A percentile compares a stretch with the other conserved stretches of the same genome.
Conservation (phyloP, 2,888 invertebrate genomes). For the Lutraria lutraria region DNA sequence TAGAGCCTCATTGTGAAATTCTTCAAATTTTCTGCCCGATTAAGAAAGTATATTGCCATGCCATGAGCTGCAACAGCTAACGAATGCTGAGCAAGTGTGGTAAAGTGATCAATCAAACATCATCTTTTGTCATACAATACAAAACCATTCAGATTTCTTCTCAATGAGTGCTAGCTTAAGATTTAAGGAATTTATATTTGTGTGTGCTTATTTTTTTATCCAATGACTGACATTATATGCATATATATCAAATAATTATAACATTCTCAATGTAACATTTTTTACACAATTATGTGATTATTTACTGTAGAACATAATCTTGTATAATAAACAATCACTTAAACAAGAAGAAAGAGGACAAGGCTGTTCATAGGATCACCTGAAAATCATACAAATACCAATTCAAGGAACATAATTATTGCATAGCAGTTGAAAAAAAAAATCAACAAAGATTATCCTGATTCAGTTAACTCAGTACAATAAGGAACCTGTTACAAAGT, state of each 20-base stretch:
- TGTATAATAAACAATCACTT: too few relatives aligned
- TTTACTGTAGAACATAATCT: not conserved
- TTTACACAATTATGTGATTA: not conserved
- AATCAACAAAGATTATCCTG: too few relatives aligned
- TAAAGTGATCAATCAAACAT: not conserved
- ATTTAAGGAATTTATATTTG: not conserved
- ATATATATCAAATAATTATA: not conserved
- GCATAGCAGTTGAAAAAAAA: too few relatives aligned
- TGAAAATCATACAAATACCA: too few relatives aligned
- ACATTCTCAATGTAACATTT: not conserved
- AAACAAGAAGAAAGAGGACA: too few relatives aligned
- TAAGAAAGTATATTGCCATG: slow-evolving; percentile 18
- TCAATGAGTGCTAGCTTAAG: not conserved
- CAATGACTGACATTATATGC: not conserved
- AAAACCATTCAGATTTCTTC: not conserved
- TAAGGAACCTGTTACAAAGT: too few relatives aligned
- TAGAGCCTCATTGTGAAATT: slow-evolving; percentile 17
- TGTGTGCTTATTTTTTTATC: not conserved
- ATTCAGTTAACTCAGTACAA: too few relatives aligned
- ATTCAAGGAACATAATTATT: too few relatives aligned
- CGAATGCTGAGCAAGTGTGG: not conserved
- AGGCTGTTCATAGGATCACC: too few relatives aligned
- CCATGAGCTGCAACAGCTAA: not conserved
- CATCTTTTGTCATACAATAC: not conserved
- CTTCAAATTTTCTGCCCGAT: slow-evolving; percentile 32